Percentiles rank a stretch among this genome's conserved stretches.
phyloP scores from a whole-genome alignment of 2,797 vertebrate genomes.

The Antennarius maculatus region DNA sequence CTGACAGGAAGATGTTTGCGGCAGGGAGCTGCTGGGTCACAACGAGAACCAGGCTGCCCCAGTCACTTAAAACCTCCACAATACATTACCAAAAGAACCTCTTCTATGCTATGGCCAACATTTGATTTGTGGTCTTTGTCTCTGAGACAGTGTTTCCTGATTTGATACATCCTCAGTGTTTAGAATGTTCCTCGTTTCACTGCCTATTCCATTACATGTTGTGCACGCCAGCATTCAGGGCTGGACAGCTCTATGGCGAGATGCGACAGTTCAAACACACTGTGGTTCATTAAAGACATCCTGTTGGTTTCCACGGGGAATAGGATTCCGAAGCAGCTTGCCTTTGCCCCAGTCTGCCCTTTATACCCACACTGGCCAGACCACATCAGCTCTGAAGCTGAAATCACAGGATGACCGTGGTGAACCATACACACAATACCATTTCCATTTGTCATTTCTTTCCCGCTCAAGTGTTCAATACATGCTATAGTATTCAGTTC shows the following conservation, averaged over 20 bases:
- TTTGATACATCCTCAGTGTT: slow-evolving; percentile 50
- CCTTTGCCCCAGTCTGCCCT: slow-evolving; percentile 65
- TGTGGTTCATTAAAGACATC: slow-evolving; percentile 79
- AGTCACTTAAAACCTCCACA: slow-evolving; percentile 40
- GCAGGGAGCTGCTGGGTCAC: slow-evolving; percentile 20
- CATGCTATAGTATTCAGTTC: slow-evolving; percentile 24
- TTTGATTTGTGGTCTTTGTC: slow-evolving; percentile 69
- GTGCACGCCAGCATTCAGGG: slow-evolving; percentile 29
- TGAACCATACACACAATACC: slow-evolving; percentile 62
- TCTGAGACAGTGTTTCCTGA: slow-evolving; percentile 50
- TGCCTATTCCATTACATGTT: slow-evolving; percentile 45
- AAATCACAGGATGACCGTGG: slow-evolving; percentile 67
- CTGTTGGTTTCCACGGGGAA: slow-evolving; percentile 65
- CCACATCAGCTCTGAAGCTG: slow-evolving; percentile 70
- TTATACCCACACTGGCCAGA: slow-evolving; percentile 71
- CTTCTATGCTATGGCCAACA: slow-evolving; percentile 35
- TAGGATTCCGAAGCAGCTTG: slow-evolving; percentile 59
- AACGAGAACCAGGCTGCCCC: slow-evolving; percentile 24
- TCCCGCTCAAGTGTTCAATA: slow-evolving; percentile 45
- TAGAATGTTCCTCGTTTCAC: slow-evolving; percentile 51
- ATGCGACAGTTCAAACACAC: slow-evolving; percentile 73
- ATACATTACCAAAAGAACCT: slow-evolving; percentile 36
- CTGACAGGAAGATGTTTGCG: slow-evolving; percentile 34
- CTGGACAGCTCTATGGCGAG: slow-evolving; percentile 49
- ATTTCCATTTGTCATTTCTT: slow-evolving; percentile 69